Evolutionary conservation across 2,113 vertebrate species (phyloP).

Genomic region (Cairina moschata): DNA sequence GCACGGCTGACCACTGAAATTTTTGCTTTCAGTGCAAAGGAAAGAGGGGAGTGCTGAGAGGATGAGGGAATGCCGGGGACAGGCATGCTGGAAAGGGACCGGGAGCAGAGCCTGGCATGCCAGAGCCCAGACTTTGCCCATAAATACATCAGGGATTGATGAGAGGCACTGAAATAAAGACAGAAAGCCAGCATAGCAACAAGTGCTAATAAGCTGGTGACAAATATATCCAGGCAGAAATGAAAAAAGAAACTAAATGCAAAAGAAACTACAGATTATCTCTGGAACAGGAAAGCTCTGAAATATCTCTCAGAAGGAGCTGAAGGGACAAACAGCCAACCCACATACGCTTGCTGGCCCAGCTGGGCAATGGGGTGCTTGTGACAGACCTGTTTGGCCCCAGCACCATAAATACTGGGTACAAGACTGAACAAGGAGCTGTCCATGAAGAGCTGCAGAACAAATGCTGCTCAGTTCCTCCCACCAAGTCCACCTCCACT

Average conservation of each 20-base stretch:
- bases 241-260: background rate
- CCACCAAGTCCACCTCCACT: background rate
- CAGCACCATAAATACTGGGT: background rate
- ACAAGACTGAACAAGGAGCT: accelerated
- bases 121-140: background rate
- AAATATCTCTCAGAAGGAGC: background rate
- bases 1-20: accelerated
- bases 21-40: background rate
- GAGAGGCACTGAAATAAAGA: background rate
- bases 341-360: accelerated
- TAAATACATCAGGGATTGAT: background rate
- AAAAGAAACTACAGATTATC: background rate
- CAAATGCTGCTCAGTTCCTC: background rate
- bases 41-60: background rate
- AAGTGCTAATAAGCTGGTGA: accelerated
- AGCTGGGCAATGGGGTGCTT: background rate
- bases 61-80: background rate
- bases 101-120: background rate
- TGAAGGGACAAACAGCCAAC: background rate
- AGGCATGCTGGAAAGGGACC: background rate
- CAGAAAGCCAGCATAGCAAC: background rate
- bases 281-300: background rate
- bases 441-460: background rate
- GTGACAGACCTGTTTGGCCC: background rate
- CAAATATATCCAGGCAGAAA: background rate